Conservation (phyloP, 2,888 invertebrate species). For the Fissipunctia ypsillon region DNA sequence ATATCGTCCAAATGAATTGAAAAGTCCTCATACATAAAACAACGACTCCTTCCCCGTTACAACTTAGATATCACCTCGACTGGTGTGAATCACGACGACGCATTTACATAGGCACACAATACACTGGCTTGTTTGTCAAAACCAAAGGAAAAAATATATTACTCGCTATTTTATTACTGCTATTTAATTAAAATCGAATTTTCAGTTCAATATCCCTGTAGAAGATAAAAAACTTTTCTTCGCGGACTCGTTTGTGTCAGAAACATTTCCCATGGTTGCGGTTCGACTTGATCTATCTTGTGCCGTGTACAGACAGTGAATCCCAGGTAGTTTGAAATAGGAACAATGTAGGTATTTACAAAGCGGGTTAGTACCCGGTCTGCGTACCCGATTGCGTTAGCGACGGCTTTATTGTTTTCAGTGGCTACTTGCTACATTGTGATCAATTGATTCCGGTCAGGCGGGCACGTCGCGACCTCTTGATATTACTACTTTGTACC, state of each 20-base stretch:
- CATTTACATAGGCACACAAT: conserved; percentile 78
- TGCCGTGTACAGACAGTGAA: conserved; percentile 24
- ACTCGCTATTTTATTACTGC: conserved; percentile 19
- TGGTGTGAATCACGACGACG: conserved; percentile 78
- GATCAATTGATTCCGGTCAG: conserved; percentile 69
- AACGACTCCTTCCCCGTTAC: conserved; percentile 79
- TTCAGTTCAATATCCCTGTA: conserved; percentile 6
- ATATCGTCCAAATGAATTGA: conserved; percentile 89
- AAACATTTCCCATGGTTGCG: conserved; percentile 5
- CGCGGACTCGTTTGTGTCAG: conserved; percentile 19
- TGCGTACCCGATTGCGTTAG: conserved; percentile 53
- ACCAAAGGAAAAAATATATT: conserved; percentile 32
- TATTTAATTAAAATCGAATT: conserved; percentile 34
- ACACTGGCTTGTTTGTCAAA: conserved; percentile 48
- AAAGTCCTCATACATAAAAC: conserved; percentile 89
- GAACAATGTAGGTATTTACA: conserved; percentile 61
- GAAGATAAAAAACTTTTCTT: conserved; percentile 13
- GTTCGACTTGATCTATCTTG: conserved; percentile 23
- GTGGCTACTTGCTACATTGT: conserved; percentile 70
- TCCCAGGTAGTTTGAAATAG: conserved; percentile 40
- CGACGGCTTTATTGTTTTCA: conserved; percentile 66
- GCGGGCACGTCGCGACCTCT: conserved; percentile 57
- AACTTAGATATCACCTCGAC: conserved; percentile 79
- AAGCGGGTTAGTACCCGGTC: conserved; percentile 50
- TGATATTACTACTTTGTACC: conserved; percentile 58